A percentile compares a stretch with the other conserved stretches of the same genome.
phyloP scores from a whole-genome alignment of 1,140 invertebrate genomes.

The Conus ventricosus region DNA sequence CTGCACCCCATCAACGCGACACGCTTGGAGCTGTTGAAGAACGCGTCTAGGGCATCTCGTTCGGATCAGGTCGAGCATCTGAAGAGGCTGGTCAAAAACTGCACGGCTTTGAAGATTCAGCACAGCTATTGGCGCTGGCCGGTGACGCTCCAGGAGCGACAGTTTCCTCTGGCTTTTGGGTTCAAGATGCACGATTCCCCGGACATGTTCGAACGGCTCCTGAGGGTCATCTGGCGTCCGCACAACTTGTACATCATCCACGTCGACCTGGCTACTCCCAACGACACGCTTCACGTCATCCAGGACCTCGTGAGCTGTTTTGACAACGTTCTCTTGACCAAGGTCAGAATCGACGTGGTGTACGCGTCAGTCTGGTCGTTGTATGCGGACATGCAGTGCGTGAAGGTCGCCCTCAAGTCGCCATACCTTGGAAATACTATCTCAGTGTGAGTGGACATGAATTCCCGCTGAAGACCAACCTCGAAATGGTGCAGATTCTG shows the following conservation, averaged over 20 bases:
- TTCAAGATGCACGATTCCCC: slow-evolving; percentile 60
- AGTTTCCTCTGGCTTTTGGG: slow-evolving; percentile 65
- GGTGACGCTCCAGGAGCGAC: slow-evolving; percentile 51
- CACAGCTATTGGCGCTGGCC: slow-evolving; percentile 46
- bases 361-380: slow-evolving; percentile 53
- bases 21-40: neutral
- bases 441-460: slow-evolving; percentile 68
- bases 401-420: neutral
- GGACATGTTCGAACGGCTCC: slow-evolving; percentile 65
- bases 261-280: slow-evolving; percentile 60
- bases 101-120: slow-evolving; percentile 32
- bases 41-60: neutral
- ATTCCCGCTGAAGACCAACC: slow-evolving; percentile 68
- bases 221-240: slow-evolving; percentile 68
- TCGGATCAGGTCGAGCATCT: neutral
- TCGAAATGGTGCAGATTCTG: slow-evolving; percentile 55
- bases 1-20: neutral
- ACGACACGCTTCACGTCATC: slow-evolving; percentile 49
- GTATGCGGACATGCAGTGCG: slow-evolving; percentile 56
- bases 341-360: slow-evolving; percentile 45
- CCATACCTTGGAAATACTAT: slow-evolving; percentile 66
- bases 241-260: slow-evolving; percentile 74
- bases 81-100: slow-evolving; percentile 46
- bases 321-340: slow-evolving; percentile 58
- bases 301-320: slow-evolving; percentile 58